Percentiles rank a stretch among this genome's conserved stretches.
Evolutionary conservation across 1,140 invertebrate species (phyloP).

Genomic region (Venturia canescens): DNA sequence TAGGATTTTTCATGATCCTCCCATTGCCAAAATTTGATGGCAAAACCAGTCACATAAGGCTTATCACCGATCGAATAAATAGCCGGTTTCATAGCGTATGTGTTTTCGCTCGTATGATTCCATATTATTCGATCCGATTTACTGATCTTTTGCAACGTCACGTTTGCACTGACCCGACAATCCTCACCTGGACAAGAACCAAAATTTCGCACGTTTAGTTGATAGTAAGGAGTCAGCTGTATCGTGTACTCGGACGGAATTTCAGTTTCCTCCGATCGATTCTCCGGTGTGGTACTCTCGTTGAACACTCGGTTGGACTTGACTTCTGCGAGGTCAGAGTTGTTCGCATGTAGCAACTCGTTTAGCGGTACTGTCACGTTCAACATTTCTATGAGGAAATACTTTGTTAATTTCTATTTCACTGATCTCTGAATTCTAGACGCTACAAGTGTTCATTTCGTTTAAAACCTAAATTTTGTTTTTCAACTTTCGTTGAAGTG

Average conservation of each 20-base stretch:
- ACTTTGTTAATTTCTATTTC: neutral
- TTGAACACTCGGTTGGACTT: neutral
- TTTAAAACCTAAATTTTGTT: too few species aligned
- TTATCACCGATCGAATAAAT: conserved; percentile 75
- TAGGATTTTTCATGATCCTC: conserved; percentile 59
- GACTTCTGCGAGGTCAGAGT: neutral
- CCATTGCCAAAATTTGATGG: conserved; percentile 90
- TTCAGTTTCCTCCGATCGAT: neutral
- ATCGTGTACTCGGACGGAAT: conserved; percentile 51
- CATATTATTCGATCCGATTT: conserved; percentile 77
- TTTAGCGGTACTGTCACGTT: neutral
- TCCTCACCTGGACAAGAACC: conserved; percentile 81
- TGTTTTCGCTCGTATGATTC: conserved; percentile 79
- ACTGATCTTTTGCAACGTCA: conserved; percentile 78
- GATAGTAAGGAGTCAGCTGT: conserved; percentile 65
- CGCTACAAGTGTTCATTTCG: too few species aligned
- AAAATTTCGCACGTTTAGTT: conserved; percentile 80
- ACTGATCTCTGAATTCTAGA: too few species aligned
- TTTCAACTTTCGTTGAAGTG: too few species aligned
- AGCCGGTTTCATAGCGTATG: conserved; percentile 83
- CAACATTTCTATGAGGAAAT: conserved; percentile 8
- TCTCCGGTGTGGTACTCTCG: neutral
- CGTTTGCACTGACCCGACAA: conserved; percentile 80
- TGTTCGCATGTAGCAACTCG: neutral
- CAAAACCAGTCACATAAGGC: conserved; percentile 82